phyloP scores from a whole-genome alignment of 1,140 invertebrate genomes.

The Conus ventricosus region DNA sequence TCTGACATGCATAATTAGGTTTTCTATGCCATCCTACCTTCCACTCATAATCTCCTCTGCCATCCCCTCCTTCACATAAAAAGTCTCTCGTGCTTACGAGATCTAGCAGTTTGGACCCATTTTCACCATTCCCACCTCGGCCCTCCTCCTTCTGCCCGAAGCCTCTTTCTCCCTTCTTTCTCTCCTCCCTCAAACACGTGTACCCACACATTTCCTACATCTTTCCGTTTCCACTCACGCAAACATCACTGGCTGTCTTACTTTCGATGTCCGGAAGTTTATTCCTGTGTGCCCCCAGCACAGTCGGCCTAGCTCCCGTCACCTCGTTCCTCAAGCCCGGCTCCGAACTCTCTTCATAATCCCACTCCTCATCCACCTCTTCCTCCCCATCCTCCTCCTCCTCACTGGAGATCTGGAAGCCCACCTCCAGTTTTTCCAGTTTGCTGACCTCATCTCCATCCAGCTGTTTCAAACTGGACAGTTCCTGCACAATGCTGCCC shows the following conservation, averaged over 20 bases:
- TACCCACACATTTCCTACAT: neutral
- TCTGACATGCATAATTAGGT: no score
- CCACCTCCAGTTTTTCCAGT: slow-evolving; percentile 32
- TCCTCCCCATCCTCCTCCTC: slow-evolving; percentile 15
- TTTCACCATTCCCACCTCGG: no score
- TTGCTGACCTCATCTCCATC: slow-evolving; percentile 35
- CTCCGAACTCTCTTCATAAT: neutral
- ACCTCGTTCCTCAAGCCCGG: neutral
- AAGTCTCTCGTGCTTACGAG: no score
- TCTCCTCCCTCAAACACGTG: no score
- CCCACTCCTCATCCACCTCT: neutral
- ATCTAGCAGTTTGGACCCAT: no score
- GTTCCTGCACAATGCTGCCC: slow-evolving; percentile 26
- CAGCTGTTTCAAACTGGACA: slow-evolving; percentile 41
- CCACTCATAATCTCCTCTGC: no score
- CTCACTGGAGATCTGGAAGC: slow-evolving; percentile 18
- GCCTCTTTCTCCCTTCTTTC: no score
- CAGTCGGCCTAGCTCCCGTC: neutral
- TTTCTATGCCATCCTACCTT: no score
- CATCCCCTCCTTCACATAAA: no score
- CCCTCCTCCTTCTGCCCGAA: no score
- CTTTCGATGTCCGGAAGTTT: slow-evolving; percentile 36
- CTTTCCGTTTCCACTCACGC: neutral
- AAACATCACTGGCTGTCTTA: neutral
- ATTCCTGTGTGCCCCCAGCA: neutral